Percentiles rank a stretch among this genome's conserved stretches.
These are phyloP conservation scores for Polymixis lichenea DNA, from an alignment of 2,888 invertebrate species.

Conservation along the genomic window DNA sequence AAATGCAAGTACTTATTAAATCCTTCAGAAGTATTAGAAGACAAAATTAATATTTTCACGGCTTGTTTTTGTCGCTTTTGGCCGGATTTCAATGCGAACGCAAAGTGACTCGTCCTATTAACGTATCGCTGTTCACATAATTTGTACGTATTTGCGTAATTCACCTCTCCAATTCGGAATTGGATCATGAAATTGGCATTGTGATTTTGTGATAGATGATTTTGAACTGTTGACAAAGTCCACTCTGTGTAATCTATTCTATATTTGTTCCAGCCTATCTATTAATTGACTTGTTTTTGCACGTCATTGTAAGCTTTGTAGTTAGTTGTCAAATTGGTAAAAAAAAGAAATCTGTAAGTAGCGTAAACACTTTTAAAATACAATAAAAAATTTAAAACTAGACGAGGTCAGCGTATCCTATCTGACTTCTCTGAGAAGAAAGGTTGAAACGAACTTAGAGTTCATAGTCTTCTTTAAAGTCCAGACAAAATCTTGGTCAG, in stretches of 20 bases:
- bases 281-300: background rate
- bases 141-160: slow-evolving; percentile 40
- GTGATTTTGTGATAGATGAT: slow-evolving; percentile 15
- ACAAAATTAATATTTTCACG: slow-evolving; percentile 22
- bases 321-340: too few species aligned
- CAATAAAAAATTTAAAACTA: too few species aligned
- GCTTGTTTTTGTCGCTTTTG: slow-evolving; percentile 41
- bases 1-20: slow-evolving; percentile 13
- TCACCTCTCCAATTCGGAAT: slow-evolving; percentile 13
- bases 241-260: slow-evolving; percentile 1
- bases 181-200: slow-evolving; percentile 14
- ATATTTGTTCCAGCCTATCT: background rate
- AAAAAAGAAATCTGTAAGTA: background rate
- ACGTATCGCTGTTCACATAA: slow-evolving; percentile 18
- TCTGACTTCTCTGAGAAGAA: too few species aligned
- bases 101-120: slow-evolving; percentile 30
- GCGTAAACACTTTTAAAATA: too few species aligned
- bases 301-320: background rate
- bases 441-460: too few species aligned
- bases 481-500: too few species aligned
- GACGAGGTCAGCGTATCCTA: too few species aligned
- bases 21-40: slow-evolving; percentile 15
- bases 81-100: slow-evolving; percentile 42
- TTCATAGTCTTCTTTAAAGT: too few species aligned
- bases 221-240: slow-evolving; percentile 18